These are phyloP conservation scores for Pristionchus arcanus DNA, from an alignment of 2,888 invertebrate genomes.

Conservation along the genomic window DNA sequence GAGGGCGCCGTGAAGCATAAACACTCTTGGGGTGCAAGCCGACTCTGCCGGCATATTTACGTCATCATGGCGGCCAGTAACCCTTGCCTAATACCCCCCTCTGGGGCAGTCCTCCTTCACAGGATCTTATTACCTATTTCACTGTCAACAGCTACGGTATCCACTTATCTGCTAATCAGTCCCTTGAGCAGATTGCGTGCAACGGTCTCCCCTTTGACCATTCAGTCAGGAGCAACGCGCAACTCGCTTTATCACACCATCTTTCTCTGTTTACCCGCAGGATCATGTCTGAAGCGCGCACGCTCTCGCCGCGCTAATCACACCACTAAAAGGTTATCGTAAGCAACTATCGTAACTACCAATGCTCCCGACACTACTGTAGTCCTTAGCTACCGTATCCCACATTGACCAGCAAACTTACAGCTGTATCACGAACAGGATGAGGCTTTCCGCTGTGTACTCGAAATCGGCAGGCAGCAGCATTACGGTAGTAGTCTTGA, in stretches of 20 bases:
- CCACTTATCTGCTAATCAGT: neutral
- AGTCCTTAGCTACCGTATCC: constrained; percentile 30
- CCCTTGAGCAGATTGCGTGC: neutral
- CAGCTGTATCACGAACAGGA: constrained; percentile 12
- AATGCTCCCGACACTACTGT: neutral
- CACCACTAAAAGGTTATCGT: neutral
- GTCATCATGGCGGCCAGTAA: neutral
- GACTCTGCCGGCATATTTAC: neutral
- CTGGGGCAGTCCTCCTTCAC: neutral
- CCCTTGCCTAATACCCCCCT: neutral
- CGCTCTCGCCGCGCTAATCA: neutral
- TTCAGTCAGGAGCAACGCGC: neutral
- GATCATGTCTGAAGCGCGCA: neutral
- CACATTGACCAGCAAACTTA: neutral
- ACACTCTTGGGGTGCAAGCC: neutral
- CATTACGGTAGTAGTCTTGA: neutral
- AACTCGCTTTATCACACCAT: neutral
- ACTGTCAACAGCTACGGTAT: too few relatives aligned
- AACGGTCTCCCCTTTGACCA: neutral
- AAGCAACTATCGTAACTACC: neutral
- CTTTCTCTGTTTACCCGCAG: neutral
- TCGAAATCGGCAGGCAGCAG: constrained; percentile 6
- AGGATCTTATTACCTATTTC: neutral
- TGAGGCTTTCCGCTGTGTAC: neutral
- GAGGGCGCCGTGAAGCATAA: neutral